Base-by-base conservation (phyloP, 2,888 invertebrate species). In the Dryococelus australis region DNA sequence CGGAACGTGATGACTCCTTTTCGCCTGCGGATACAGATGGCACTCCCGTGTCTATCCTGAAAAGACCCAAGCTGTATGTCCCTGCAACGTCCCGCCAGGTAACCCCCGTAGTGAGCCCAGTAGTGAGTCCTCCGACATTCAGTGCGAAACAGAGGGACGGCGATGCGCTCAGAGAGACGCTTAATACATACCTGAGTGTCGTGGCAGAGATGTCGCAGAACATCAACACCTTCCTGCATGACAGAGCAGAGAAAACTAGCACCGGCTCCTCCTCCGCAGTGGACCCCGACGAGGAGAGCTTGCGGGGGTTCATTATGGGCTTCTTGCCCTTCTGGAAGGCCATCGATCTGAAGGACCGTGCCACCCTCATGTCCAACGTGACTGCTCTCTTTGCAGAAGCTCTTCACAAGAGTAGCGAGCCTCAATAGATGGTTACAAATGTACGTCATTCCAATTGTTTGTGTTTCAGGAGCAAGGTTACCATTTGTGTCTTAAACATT, bases 311-410 rank as follows among this genome's bases (percentile, higher is more conserved):
- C 16, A 65, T 65, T 24, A 65, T 65, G 65, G 65, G 65, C n/a
- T 65, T 65, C 65, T 65, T 65, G 65, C 65, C 65, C 24, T 65
- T 65, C 65, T 65, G 65, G 65, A 65, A 65, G 65, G 65, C 65
- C n/a, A 16, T 65, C n/a, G 65, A 0, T 24, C n/a, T 65, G 65
- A 65, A 65, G n/a, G 65, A 65, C 20, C 65, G 65, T 2, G 65
- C 65, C n/a, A 24, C n/a, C n/a, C 65, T 65, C 65, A 65, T 65
- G 65, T 65, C 65, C 65, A 65, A 6, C 6, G 65, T 65, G 20
- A 65, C 65, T 3, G 65, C 65, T 20, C n/a, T 65, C 2, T 65
- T 65, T 16, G 65, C 65, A 65, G 65, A 65, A 1, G 65, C 65
- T 16, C 65, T 65, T 8, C 65, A 65, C 24, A 65, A 65, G n/a